Evolutionary conservation across 2,888 invertebrate genomes (phyloP), one percentile per base, ranked within the genome.

Genomic region (Lasioglossum villosulum): DNA sequence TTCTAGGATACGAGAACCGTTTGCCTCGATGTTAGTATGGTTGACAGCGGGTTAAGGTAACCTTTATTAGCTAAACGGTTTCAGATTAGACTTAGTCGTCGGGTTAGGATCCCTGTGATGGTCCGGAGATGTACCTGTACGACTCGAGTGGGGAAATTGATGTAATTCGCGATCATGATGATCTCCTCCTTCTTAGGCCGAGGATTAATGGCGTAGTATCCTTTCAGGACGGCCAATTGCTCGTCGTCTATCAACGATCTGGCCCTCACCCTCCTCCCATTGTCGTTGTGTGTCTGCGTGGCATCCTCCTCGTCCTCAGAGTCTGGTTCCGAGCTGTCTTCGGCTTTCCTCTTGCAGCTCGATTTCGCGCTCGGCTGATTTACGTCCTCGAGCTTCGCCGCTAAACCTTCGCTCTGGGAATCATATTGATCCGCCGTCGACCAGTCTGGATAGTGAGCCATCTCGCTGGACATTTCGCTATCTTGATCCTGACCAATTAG

Each of bases 171-270:
- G 91, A 99, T 98, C 94, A 97, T 97, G 77, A 97, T 97, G 91
- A 99, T 97, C 94, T 99, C 99, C 91, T 99, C 99, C 75, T 99
- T 97, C 93, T 98, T 98, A 2, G 99, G 99, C 85, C 99, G 97
- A 14, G 99, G 98, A 95, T 99, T 99, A 34, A 97, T 95, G 75
- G 97, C 96, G 95, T 99, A 99, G 94, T 98, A 98, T 86, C 98
- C 97, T 94, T 98, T 98, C 78, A 99, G 96, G 80, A 98, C 96
- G 70, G 97, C 97, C 93, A 99, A 97, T 95, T 99, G 99, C 93
- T 99, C 98, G 93, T 99, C 99, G 70, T 98, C 98, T 87, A 99
- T 98, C 88, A 99, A 97, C 12, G 99, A 99, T 83, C 99, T 96
- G 1, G 99, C 99, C 90, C 99, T 96, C 23, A 98, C 98, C 94